Evolutionary conservation across 2,888 invertebrate species (phyloP).

Genomic region (Slavum lentiscoides): DNA sequence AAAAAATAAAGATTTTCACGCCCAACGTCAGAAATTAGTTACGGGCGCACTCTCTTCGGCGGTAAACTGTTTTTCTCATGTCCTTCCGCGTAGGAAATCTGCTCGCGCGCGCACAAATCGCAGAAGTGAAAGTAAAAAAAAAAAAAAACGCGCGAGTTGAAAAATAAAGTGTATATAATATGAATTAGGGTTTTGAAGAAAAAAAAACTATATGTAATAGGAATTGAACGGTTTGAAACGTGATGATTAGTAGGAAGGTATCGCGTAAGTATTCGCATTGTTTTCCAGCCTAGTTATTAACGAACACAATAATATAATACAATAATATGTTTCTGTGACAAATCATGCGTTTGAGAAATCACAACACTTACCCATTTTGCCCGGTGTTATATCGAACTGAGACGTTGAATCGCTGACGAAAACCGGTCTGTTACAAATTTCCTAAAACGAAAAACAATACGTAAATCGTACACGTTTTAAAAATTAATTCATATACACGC

Average conservation of each 20-base stretch:
- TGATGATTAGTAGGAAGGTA: not conserved
- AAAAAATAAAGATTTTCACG: not conserved
- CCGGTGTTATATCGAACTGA: constrained; percentile 82
- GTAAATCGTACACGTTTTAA: too few species aligned
- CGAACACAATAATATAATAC: not conserved
- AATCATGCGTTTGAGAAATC: not conserved
- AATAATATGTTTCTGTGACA: not conserved
- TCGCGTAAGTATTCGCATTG: not conserved
- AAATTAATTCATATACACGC: too few species aligned
- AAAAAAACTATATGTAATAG: not conserved
- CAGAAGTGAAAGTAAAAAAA: constrained; percentile 32
- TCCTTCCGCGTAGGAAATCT: too few species aligned
- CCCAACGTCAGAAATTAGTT: constrained; percentile 21
- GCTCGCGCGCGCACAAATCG: not conserved
- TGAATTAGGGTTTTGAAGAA: not conserved
- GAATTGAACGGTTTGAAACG: constrained; percentile 16
- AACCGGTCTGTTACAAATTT: constrained; percentile 74
- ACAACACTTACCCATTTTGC: constrained; percentile 78
- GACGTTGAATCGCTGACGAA: constrained; percentile 79
- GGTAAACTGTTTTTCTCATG: not conserved
- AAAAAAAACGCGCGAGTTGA: not conserved
- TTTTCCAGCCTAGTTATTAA: constrained; percentile 9
- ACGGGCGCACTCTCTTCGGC: constrained; percentile 32
- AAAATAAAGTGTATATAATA: too few species aligned
- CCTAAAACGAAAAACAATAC: constrained; percentile 64